Conservation (phyloP, 2,888 invertebrate genomes). For the Limnephilus marmoratus region DNA sequence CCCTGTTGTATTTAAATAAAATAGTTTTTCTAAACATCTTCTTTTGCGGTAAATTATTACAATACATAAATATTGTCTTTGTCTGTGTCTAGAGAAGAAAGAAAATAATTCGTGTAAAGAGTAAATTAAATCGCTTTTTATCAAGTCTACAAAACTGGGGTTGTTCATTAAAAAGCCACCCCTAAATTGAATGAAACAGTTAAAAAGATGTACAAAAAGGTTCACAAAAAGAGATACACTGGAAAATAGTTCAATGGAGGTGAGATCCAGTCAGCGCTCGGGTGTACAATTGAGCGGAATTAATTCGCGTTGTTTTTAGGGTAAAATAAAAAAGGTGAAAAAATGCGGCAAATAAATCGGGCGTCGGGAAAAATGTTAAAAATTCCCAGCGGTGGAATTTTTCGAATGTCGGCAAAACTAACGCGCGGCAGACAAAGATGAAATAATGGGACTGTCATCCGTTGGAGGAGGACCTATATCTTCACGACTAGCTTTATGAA, state of each 20-base stretch:
- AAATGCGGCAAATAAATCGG: slow-evolving; percentile 27
- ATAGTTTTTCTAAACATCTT: too few species aligned
- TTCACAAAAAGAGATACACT: background rate
- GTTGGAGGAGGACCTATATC: background rate
- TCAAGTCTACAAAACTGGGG: background rate
- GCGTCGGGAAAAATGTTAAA: background rate
- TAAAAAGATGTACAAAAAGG: background rate
- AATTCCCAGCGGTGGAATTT: background rate
- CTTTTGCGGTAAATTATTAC: too few species aligned
- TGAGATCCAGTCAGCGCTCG: background rate
- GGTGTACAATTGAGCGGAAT: slow-evolving; percentile 8
- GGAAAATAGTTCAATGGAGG: background rate
- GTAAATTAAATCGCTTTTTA: background rate
- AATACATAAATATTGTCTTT: background rate
- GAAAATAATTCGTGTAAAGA: background rate
- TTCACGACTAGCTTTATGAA: background rate
- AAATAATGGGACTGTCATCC: background rate
- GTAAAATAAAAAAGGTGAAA: background rate
- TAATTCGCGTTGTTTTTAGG: background rate
- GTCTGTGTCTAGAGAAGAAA: background rate
- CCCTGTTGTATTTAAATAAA: too few species aligned
- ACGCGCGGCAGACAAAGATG: background rate
- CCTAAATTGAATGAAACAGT: background rate
- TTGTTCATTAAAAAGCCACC: background rate
- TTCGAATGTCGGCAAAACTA: background rate